Base-by-base conservation (phyloP, 2,797 vertebrate species). In the Coranthus polyacanthus region DNA sequence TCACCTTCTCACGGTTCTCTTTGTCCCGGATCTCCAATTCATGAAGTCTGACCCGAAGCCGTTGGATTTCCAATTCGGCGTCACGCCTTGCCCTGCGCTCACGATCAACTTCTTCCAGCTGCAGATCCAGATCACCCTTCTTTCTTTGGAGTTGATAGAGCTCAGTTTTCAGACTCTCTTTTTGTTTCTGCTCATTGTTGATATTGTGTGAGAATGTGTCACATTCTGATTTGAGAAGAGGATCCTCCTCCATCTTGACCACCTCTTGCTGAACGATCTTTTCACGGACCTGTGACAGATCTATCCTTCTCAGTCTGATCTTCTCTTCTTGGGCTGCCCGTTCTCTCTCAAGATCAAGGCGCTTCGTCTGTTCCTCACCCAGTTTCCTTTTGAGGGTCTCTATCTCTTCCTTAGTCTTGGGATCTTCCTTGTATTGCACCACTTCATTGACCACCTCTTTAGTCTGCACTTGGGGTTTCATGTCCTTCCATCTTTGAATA, bases 381-480 rank as follows among this genome's bases (percentile, higher is more conserved):
- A 99, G 89, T 77, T 95, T 95, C 52, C 80, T 91, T 84, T 96
- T 95, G 38, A 99, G 91, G 7, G 42, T 90, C 58, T 95, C 96
- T 2, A 99, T 95, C 79, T 99, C 98, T 52, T 97, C 95, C 79
- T 93, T 96, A 3, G 96, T 99, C 75, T 96, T 95, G 37, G 96
- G 96, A 72, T 99, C 96, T 85, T 99, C 97, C 75, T 93, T 94
- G 85, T 97, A 97, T 81, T 99, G 96, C 60, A 96, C 20, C 43
- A 98, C 93, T 90, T 99, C 98, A 69, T 98, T 97, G 43, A 99
- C 92, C 3, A 99, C 94, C 88, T 99, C 98, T 78, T 95, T 98
- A 4, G 89, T 96, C 67, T 98, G 96, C 43, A 99, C 94, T 83
- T 98, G 96, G 4, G 95, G 97, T 82, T 97, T 96, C 61, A 95